Base-by-base conservation (phyloP, 1,140 invertebrate genomes). In the Drosophila varians region DNA sequence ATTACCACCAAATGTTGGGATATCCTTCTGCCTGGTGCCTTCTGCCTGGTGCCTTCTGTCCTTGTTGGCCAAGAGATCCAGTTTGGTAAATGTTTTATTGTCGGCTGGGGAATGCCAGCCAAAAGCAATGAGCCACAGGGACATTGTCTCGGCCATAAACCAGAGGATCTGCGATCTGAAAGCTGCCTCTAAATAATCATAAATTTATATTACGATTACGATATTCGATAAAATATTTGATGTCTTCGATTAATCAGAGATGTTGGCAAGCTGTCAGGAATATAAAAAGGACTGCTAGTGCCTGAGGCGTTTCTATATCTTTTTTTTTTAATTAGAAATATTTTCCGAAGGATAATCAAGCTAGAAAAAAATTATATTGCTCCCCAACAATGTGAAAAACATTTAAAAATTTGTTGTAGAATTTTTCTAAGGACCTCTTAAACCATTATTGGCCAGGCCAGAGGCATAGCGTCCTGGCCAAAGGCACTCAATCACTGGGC, bases 1-100 rank as follows among this genome's bases (percentile, higher is more conserved):
- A 86, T 75, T 84, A 60, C 64, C 80, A 79, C 61, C 72, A 54
- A 78, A 28, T 54, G 42, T 43, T 46, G 54, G 54, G 34, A 25
- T 69, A 26, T 28, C 28, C 9, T 36, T 6, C 14, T 0, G 18
- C 14, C 4, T 16, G 14, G 16, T 16, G 3, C 38, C 4, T n/a
- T n/a, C n/a, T n/a, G n/a, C n/a, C n/a, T n/a, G n/a, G n/a, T n/a
- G n/a, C 3, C 16, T 5, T 28, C n/a, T 25, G n/a, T 4, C 4
- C 4, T 19, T 40, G 28, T 49, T 43, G 26, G 51, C 19, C 42
- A 65, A 80, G 58, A 72, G 66, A 61, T 79, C 57, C 51, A 71
- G 16, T 46, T 42, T 6, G 34, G 31, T 28, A 42, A 55, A 28
- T 66, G 25, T 26, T 73, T 73, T 76, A 82, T 80, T 58, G 45